These are phyloP conservation scores for Callorhinus ursinus DNA, from an alignment of 2,113 vertebrate species.

Conservation along the genomic window DNA sequence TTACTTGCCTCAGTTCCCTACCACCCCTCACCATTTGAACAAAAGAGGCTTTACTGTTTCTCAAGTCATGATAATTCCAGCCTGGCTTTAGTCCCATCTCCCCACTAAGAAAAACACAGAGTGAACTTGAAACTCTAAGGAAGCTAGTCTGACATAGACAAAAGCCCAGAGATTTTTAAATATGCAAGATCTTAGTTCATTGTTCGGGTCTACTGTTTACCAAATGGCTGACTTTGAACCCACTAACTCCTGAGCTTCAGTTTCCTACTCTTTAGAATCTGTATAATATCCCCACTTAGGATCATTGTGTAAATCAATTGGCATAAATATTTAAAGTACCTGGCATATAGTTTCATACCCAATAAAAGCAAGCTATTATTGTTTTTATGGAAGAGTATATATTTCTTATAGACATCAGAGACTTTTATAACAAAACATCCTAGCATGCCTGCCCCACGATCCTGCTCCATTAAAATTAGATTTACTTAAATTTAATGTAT, in stretches of 20 bases:
- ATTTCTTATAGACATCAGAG: conserved; percentile 27
- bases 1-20: background rate
- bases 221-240: background rate
- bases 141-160: background rate
- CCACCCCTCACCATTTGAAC: background rate
- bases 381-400: conserved; percentile 43
- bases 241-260: background rate
- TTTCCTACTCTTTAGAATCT: background rate
- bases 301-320: conserved; percentile 49
- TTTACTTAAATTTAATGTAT: conserved; percentile 61
- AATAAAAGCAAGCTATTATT: conserved; percentile 56
- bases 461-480: conserved; percentile 42
- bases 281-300: background rate
- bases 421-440: conserved; percentile 37
- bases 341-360: background rate
- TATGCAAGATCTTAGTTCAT: background rate
- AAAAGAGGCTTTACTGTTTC: background rate
- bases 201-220: background rate
- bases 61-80: background rate
- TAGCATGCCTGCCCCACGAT: background rate
- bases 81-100: background rate
- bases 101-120: background rate
- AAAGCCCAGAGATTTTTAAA: background rate
- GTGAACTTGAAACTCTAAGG: background rate
- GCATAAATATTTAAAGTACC: conserved; percentile 64